Evolutionary conservation across 2,888 invertebrate genomes (phyloP).

Genomic region (Coleophora deauratella): DNA sequence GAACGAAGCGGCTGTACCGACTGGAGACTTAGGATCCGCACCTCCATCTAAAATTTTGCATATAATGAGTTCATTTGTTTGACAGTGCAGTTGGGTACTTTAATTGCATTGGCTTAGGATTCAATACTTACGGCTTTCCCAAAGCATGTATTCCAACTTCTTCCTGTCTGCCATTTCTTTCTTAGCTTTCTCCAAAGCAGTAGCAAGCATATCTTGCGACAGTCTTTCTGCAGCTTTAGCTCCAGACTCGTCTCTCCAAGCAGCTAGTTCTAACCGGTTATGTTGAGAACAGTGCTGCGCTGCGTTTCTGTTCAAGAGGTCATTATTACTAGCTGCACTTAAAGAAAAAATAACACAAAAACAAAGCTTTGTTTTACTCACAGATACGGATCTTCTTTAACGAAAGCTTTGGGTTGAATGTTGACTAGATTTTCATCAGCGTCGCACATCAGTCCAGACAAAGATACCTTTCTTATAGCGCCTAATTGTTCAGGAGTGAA

Average conservation of each 20-base stretch:
- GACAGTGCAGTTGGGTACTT: too few species aligned
- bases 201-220: conserved; percentile 80
- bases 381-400: conserved; percentile 89
- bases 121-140: conserved; percentile 77
- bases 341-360: too few species aligned
- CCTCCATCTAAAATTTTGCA: conserved; percentile 76
- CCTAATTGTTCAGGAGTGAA: conserved; percentile 83
- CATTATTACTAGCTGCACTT: background rate
- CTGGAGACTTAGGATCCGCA: conserved; percentile 89
- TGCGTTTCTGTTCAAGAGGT: conserved; percentile 71
- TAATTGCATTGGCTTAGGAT: background rate
- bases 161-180: conserved; percentile 83
- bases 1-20: conserved; percentile 91
- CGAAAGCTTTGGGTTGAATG: conserved; percentile 90
- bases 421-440: conserved; percentile 79
- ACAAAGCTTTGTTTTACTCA: conserved; percentile 69
- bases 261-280: conserved; percentile 76
- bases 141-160: conserved; percentile 86
- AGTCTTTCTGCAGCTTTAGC: conserved; percentile 78
- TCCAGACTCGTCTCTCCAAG: conserved; percentile 79
- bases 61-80: too few species aligned
- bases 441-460: conserved; percentile 86
- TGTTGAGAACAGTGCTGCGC: conserved; percentile 84
- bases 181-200: conserved; percentile 86
- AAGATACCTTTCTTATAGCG: conserved; percentile 85